Evolutionary conservation across 2,888 invertebrate species (phyloP).

Genomic region (Aproaerema taeniolella): DNA sequence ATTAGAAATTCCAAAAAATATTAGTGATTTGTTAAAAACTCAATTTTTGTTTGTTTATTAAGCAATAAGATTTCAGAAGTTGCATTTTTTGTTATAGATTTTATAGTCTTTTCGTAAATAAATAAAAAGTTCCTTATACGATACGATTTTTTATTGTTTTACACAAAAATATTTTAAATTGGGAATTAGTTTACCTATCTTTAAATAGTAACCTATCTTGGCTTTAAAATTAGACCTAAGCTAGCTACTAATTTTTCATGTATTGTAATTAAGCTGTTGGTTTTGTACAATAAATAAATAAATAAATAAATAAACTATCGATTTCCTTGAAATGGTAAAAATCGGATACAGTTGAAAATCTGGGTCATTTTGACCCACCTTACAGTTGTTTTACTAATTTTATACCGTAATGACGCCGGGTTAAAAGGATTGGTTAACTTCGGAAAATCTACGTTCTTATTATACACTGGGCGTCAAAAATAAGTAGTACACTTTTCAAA

Average conservation of each 20-base stretch:
- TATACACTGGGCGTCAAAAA: too few species aligned
- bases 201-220: too few species aligned
- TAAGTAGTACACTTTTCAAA: too few species aligned
- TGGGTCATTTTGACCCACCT: not conserved
- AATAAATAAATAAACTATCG: not conserved
- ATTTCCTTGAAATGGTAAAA: not conserved
- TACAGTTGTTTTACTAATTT: not conserved
- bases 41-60: not conserved
- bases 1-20: not conserved
- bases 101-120: not conserved
- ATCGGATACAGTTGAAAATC: not conserved
- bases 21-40: not conserved
- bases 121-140: not conserved
- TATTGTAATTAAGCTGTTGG: too few species aligned
- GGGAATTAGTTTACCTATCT: not conserved
- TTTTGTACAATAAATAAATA: too few species aligned
- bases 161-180: not conserved
- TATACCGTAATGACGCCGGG: not conserved
- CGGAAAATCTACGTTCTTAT: too few species aligned
- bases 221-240: too few species aligned
- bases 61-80: not conserved
- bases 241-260: too few species aligned
- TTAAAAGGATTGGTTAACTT: too few species aligned
- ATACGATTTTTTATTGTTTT: not conserved
- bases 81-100: not conserved